Percentiles rank a stretch among this genome's conserved stretches.
Conservation (phyloP, 2,888 invertebrate genomes). For the Acanthosepion pharaonis region DNA sequence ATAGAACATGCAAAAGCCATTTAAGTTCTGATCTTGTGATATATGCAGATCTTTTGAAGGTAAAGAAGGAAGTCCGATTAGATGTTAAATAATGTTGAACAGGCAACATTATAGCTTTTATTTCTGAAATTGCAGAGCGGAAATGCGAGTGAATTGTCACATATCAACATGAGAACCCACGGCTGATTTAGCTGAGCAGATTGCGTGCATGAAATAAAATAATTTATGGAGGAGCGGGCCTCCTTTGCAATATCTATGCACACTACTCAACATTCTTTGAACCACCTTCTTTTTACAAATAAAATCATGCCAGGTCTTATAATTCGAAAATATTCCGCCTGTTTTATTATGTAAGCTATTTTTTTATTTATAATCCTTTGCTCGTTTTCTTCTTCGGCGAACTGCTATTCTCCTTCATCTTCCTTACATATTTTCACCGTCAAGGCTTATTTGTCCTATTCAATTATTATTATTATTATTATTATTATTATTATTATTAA, state of each 20-base stretch:
- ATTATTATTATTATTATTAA: too few species aligned
- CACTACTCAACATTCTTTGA: neutral
- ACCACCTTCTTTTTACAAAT: neutral
- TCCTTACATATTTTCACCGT: too few species aligned
- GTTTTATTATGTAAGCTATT: too few species aligned
- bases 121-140: neutral
- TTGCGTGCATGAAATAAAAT: neutral
- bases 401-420: too few species aligned
- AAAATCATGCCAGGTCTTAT: too few species aligned
- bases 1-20: too few species aligned
- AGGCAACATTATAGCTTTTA: neutral
- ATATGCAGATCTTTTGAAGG: neutral
- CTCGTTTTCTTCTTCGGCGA: too few species aligned
- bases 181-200: neutral
- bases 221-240: neutral
- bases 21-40: too few species aligned
- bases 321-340: too few species aligned
- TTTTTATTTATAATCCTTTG: too few species aligned
- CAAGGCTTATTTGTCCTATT: too few species aligned
- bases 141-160: neutral
- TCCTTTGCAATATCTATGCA: neutral
- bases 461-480: too few species aligned
- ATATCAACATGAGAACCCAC: neutral
- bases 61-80: neutral
- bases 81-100: neutral